phyloP scores from a whole-genome alignment of 23 tunicate species.

The Ciona savignyi region DNA sequence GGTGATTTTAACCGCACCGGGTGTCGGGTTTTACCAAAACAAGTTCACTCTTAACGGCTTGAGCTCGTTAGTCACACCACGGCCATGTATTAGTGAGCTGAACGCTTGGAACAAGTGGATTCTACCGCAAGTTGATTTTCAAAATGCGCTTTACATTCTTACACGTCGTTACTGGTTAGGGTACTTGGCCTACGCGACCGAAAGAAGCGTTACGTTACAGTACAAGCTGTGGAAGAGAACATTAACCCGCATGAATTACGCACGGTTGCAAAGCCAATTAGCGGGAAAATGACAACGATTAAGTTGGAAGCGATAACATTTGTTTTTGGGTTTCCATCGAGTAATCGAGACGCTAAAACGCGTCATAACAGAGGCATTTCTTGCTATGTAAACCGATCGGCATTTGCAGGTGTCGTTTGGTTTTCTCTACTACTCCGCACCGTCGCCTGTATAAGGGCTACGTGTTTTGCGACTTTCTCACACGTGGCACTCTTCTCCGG shows the following conservation, averaged over 20 bases:
- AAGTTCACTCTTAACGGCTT: too few relatives aligned
- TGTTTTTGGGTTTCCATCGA: not conserved
- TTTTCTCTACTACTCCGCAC: not conserved
- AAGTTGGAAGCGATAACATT: not conserved
- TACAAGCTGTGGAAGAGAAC: too few relatives aligned
- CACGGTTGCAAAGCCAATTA: too few relatives aligned
- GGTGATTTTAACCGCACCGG: too few relatives aligned
- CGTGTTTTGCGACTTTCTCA: conserved; percentile 1
- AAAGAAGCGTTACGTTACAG: not conserved
- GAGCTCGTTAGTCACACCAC: too few relatives aligned
- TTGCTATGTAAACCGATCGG: not conserved
- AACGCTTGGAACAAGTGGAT: too few relatives aligned
- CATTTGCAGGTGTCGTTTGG: not conserved
- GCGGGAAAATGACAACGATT: not conserved
- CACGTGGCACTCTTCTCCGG: not conserved
- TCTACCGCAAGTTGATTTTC: not conserved
- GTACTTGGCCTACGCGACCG: not conserved
- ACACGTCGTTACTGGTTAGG: not conserved
- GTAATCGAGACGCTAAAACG: too few relatives aligned
- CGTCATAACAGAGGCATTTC: too few relatives aligned
- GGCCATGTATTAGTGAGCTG: too few relatives aligned
- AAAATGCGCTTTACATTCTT: not conserved
- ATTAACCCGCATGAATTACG: too few relatives aligned
- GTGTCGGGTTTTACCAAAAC: not conserved
- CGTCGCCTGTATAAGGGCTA: not conserved